Evolutionary conservation across 2,113 vertebrate species (phyloP).

Genomic region (Planiliza haematocheilus): DNA sequence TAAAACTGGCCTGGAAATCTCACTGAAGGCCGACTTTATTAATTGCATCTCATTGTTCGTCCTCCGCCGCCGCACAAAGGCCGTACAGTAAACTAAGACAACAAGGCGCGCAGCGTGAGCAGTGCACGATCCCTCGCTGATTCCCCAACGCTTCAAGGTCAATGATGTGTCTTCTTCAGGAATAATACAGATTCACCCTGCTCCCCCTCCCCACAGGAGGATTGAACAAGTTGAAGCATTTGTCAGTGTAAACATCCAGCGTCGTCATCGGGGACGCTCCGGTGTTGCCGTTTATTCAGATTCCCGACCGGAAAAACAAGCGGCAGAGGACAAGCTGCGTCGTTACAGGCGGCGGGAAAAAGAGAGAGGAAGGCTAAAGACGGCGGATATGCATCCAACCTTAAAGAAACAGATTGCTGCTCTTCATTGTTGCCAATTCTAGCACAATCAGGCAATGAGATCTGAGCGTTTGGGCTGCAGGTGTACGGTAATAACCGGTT

Average conservation of each 20-base stretch:
- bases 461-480: conserved; percentile 35
- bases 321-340: conserved; percentile 33
- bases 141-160: conserved; percentile 65
- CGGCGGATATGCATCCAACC: conserved; percentile 1
- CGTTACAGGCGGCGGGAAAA: no score
- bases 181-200: conserved; percentile 44
- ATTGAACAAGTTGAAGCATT: conserved; percentile 37
- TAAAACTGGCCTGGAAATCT: conserved; percentile 23
- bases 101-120: conserved; percentile 6
- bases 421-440: neutral
- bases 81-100: conserved; percentile 36
- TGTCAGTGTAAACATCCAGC: conserved; percentile 58
- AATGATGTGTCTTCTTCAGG: conserved; percentile 58
- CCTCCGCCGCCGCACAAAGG: conserved; percentile 2
- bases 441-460: conserved; percentile 21
- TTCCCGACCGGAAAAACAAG: conserved; percentile 23
- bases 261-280: conserved; percentile 28
- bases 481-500: conserved; percentile 53
- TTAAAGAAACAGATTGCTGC: no score
- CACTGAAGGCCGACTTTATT: neutral
- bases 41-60: neutral
- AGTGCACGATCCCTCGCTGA: conserved; percentile 38
- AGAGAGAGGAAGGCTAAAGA: neutral
- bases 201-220: conserved; percentile 41
- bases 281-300: conserved; percentile 35